Conservation (phyloP, 2,888 invertebrate species). For the Euproctis similis region DNA sequence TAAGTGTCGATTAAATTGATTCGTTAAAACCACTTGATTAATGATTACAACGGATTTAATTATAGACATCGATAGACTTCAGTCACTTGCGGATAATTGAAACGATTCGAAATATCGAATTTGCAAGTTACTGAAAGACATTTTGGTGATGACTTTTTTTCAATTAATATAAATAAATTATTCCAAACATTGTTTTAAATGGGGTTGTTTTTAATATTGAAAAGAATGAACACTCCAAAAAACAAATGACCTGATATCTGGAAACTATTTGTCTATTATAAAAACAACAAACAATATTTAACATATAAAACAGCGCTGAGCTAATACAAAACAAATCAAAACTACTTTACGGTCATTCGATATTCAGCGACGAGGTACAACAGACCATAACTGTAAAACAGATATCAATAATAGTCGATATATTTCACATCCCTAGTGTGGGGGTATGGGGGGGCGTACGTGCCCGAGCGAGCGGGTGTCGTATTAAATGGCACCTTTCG, state of each 20-base stretch:
- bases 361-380: conserved; percentile 19
- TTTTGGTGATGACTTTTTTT: no score
- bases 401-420: conserved; percentile 19
- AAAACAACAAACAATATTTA: background rate
- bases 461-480: conserved; percentile 55
- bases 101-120: no score
- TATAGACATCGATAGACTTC: background rate
- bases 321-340: conserved; percentile 7
- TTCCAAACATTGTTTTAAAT: no score
- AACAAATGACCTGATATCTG: no score
- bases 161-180: no score
- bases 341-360: conserved; percentile 14
- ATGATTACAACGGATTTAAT: background rate
- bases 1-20: conserved; percentile 23
- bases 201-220: no score
- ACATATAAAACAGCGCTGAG: background rate
- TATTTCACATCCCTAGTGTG: conserved; percentile 23
- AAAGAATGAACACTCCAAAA: no score
- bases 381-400: conserved; percentile 16
- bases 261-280: no score
- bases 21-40: background rate
- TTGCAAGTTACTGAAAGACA: no score
- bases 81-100: no score
- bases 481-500: conserved; percentile 59
- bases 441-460: conserved; percentile 51